These are phyloP conservation scores for Meganola albula DNA, from an alignment of 2,888 invertebrate genomes.

Conservation along the genomic window DNA sequence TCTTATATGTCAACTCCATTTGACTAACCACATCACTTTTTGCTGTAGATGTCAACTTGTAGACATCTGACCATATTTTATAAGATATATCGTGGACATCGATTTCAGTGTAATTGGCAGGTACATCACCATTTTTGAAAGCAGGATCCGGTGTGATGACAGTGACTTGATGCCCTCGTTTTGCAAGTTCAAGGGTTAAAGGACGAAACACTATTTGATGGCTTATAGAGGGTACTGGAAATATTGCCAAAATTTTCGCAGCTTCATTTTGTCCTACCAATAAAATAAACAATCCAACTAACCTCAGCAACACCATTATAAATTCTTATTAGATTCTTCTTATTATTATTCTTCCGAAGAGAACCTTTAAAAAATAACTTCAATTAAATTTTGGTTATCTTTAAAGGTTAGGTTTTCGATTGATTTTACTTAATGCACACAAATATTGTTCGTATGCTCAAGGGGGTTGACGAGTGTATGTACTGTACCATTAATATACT, in stretches of 20 bases:
- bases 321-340: too few relatives aligned
- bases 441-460: too few relatives aligned
- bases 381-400: too few relatives aligned
- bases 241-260: constrained; percentile 46
- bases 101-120: constrained; percentile 47
- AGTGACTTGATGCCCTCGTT: constrained; percentile 52
- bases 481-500: too few relatives aligned
- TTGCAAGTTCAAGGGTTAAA: constrained; percentile 43
- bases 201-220: constrained; percentile 53
- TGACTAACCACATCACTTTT: constrained; percentile 5
- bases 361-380: too few relatives aligned
- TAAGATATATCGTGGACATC: constrained; percentile 38
- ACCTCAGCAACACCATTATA: too few relatives aligned
- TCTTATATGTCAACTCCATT: not conserved
- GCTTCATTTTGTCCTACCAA: constrained; percentile 15
- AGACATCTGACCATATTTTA: constrained; percentile 6
- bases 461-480: too few relatives aligned
- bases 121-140: constrained; percentile 25
- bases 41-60: not conserved
- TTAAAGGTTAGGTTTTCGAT: too few relatives aligned
- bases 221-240: constrained; percentile 50
- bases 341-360: too few relatives aligned
- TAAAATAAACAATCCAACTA: too few relatives aligned
- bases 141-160: constrained; percentile 48
- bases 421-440: too few relatives aligned